phyloP scores from a whole-genome alignment of 2,888 invertebrate species.

The Cosmopolites sordidus region DNA sequence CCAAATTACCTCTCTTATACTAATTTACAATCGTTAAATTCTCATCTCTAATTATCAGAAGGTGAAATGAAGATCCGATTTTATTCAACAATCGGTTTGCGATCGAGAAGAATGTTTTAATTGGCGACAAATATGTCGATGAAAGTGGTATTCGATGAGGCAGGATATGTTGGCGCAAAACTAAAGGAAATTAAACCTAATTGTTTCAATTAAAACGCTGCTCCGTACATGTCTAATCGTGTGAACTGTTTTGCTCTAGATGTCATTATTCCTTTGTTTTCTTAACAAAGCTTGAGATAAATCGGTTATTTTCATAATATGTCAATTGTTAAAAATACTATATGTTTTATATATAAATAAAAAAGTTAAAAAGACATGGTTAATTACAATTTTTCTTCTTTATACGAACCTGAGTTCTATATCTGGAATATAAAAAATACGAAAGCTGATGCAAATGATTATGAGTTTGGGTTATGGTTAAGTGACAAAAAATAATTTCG shows the following conservation, averaged over 20 bases:
- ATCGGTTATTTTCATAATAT: neutral
- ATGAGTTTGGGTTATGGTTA: too few relatives aligned
- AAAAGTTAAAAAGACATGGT: too few relatives aligned
- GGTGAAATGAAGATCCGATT: too few relatives aligned
- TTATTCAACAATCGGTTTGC: too few relatives aligned
- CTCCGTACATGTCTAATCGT: conserved; percentile 12
- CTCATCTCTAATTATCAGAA: too few relatives aligned
- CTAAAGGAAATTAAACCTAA: conserved; percentile 18
- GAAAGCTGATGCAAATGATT: too few relatives aligned
- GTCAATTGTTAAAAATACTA: conserved; percentile 3
- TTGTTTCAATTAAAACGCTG: conserved; percentile 19
- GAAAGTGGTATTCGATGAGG: conserved; percentile 16
- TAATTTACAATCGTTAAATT: too few relatives aligned
- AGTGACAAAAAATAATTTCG: too few relatives aligned
- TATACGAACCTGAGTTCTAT: too few relatives aligned
- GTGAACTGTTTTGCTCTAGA: conserved; percentile 13
- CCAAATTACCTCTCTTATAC: too few relatives aligned
- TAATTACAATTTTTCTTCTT: too few relatives aligned
- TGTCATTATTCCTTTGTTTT: conserved; percentile 1
- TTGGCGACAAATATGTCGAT: conserved; percentile 21
- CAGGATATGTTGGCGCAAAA: conserved; percentile 23
- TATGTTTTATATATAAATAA: neutral
- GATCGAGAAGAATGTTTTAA: conserved; percentile 11
- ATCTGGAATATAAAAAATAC: too few relatives aligned
- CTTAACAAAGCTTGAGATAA: neutral